Conservation (phyloP, 2,888 invertebrate species). For the Cantharis nigra region DNA sequence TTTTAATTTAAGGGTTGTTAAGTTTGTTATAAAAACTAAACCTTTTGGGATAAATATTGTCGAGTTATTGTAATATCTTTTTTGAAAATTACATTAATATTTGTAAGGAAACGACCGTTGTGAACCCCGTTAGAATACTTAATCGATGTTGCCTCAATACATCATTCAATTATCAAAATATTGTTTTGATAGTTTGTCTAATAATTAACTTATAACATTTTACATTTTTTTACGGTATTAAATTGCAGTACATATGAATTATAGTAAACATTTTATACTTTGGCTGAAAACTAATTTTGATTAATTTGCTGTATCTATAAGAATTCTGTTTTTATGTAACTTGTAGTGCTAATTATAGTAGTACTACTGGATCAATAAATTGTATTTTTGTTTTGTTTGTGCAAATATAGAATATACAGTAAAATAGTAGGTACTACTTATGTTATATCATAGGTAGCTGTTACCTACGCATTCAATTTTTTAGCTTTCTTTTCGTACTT, state of each 20-base stretch:
- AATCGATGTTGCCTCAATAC: constrained; percentile 31
- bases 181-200: not conserved
- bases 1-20: constrained; percentile 31
- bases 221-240: not conserved
- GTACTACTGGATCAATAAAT: not conserved
- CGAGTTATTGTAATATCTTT: constrained; percentile 39
- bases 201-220: not conserved
- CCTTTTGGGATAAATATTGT: constrained; percentile 36
- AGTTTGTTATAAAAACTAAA: constrained; percentile 28
- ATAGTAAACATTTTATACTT: not conserved
- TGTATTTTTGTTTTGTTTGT: not conserved
- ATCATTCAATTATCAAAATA: constrained; percentile 2
- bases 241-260: not conserved
- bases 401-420: not conserved
- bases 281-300: not conserved
- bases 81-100: constrained; percentile 38
- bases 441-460: not conserved
- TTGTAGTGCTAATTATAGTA: not conserved
- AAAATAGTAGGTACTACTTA: not conserved
- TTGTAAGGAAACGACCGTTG: constrained; percentile 46
- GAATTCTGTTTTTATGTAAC: not conserved
- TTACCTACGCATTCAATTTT: not conserved
- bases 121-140: constrained; percentile 46
- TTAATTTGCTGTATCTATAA: not conserved
- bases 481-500: not conserved